Conservation (phyloP, 2,113 vertebrate species). For the Myotis yumanensis region DNA sequence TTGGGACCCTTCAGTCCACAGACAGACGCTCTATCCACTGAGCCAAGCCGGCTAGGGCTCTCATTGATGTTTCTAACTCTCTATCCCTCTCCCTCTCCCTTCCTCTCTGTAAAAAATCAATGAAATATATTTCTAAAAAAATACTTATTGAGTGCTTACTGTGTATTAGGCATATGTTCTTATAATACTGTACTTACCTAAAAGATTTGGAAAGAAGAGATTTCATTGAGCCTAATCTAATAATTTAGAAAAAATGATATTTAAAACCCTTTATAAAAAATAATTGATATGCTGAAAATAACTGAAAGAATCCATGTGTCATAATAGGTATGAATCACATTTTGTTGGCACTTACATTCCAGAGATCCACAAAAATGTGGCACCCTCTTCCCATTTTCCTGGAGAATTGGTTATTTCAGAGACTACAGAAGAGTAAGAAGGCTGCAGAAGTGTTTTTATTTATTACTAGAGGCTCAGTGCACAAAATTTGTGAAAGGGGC, state of each 20-base stretch:
- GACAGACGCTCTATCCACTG: no score
- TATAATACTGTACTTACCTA: not conserved
- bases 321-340: not conserved
- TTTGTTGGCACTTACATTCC: not conserved
- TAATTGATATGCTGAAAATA: not conserved
- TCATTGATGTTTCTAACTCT: no score
- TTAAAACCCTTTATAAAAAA: not conserved
- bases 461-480: not conserved
- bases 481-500: no score
- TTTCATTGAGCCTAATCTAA: not conserved
- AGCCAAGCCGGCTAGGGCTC: no score
- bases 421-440: not conserved
- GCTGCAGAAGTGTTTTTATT: not conserved
- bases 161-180: not conserved
- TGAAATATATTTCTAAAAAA: not conserved
- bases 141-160: not conserved
- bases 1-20: no score
- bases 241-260: not conserved
- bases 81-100: no score
- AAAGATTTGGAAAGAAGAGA: not conserved
- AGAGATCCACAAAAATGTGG: not conserved
- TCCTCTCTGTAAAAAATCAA: no score
- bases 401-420: slow-evolving; percentile 25
- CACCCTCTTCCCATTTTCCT: not conserved
- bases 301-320: not conserved